Conservation (phyloP, 1,140 invertebrate species). For the Oryzaephilus surinamensis region DNA sequence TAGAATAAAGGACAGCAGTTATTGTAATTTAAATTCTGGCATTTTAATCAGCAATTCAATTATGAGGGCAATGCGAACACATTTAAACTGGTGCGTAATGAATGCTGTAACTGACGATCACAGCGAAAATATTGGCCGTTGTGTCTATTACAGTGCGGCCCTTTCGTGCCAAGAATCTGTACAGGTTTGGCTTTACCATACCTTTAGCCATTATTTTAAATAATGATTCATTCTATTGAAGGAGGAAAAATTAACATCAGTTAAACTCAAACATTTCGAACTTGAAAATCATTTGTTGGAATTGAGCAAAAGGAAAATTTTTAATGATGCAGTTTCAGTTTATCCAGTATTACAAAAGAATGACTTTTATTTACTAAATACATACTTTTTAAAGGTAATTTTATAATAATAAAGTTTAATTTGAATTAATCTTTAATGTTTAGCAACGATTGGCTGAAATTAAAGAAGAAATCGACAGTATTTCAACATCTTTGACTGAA, state of each 20-base stretch:
- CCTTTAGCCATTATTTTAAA: conserved; percentile 1
- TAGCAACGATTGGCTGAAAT: conserved; percentile 41
- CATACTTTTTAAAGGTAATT: conserved; percentile 54
- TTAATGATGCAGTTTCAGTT: conserved; percentile 50
- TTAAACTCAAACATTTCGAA: conserved; percentile 43
- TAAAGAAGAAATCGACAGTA: conserved; percentile 39
- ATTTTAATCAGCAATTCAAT: conserved; percentile 68
- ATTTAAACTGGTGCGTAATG: conserved; percentile 76
- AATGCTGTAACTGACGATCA: conserved; percentile 68
- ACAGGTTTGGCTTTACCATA: conserved; percentile 34
- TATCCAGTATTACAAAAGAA: conserved; percentile 53
- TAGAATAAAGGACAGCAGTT: conserved; percentile 41
- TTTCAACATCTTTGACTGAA: conserved; percentile 38
- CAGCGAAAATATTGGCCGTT: conserved; percentile 73
- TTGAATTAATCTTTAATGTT: conserved; percentile 16
- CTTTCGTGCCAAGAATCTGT: conserved; percentile 45
- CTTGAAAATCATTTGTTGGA: conserved; percentile 40
- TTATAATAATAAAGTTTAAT: conserved; percentile 1
- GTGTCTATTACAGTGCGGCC: conserved; percentile 59
- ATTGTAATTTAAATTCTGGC: conserved; percentile 60
- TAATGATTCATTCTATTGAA: background rate
- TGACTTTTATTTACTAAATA: conserved; percentile 59
- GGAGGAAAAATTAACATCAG: conserved; percentile 33
- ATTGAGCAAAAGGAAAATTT: conserved; percentile 36
- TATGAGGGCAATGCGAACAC: conserved; percentile 55